These are phyloP conservation scores for Drosophila bipectinata DNA, from an alignment of 1,140 invertebrate genomes.

Conservation along the genomic window DNA sequence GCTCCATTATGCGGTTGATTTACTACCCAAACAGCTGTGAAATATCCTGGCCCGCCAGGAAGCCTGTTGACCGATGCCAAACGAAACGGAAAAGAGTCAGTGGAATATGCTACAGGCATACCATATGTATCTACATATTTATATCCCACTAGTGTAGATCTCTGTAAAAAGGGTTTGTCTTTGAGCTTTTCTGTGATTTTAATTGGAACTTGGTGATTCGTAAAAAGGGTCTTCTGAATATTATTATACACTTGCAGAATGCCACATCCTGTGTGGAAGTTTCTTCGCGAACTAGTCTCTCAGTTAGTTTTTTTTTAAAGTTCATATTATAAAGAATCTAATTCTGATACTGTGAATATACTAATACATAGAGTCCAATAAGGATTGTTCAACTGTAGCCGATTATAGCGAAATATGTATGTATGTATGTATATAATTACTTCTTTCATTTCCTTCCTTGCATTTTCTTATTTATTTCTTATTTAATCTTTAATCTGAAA, in stretches of 20 bases:
- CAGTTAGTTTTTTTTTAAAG: too few relatives aligned
- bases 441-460: too few relatives aligned
- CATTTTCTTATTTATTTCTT: too few relatives aligned
- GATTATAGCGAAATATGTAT: too few relatives aligned
- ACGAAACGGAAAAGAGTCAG: conserved; percentile 27
- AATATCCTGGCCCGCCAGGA: conserved; percentile 36
- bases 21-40: conserved; percentile 67
- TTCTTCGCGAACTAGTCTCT: too few relatives aligned
- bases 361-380: too few relatives aligned
- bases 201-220: conserved; percentile 1
- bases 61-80: conserved; percentile 29
- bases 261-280: too few relatives aligned
- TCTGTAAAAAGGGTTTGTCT: conserved; percentile 7
- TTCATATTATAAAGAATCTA: too few relatives aligned
- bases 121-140: conserved; percentile 2
- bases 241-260: background rate
- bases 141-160: background rate
- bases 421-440: too few relatives aligned
- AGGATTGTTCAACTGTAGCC: too few relatives aligned
- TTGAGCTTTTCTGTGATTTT: background rate
- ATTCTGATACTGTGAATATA: too few relatives aligned
- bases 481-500: too few relatives aligned
- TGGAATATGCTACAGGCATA: conserved; percentile 13
- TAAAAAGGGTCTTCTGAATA: background rate
- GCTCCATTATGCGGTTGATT: conserved; percentile 69